phyloP scores from a whole-genome alignment of 2,797 vertebrate species.

The Molossus molossus region DNA sequence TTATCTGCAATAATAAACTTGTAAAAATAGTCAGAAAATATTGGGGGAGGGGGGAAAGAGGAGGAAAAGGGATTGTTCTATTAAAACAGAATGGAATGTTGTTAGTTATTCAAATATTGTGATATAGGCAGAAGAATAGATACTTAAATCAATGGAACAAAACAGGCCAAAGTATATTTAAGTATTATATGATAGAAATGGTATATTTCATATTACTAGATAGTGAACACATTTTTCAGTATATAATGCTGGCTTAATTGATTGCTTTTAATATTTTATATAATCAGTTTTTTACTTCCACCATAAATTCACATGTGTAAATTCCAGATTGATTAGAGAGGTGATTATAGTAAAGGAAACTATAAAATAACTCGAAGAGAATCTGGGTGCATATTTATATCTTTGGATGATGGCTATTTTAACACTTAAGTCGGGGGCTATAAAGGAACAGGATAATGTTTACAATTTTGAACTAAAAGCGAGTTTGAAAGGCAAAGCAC shows the following conservation, averaged over 20 bases:
- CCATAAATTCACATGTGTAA: not conserved
- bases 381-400: not conserved
- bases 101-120: constrained; percentile 46
- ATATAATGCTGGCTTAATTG: not conserved
- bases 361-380: not conserved
- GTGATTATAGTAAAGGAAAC: constrained; percentile 1
- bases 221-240: constrained; percentile 36
- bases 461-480: constrained; percentile 31
- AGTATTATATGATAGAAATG: not conserved
- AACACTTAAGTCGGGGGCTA: not conserved
- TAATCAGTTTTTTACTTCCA: not conserved
- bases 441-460: not conserved
- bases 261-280: constrained; percentile 30
- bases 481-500: constrained; percentile 32
- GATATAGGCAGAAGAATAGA: not conserved
- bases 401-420: not conserved
- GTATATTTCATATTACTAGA: not conserved
- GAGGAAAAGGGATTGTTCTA: not conserved
- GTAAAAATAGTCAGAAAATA: constrained; percentile 15
- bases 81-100: not conserved
- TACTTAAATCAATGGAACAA: not conserved
- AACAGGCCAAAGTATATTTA: not conserved
- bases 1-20: not conserved
- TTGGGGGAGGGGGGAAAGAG: not conserved
- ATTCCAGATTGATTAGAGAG: constrained; percentile 33